phyloP scores from a whole-genome alignment of 1,140 invertebrate genomes.

The Calosoma granatense region DNA sequence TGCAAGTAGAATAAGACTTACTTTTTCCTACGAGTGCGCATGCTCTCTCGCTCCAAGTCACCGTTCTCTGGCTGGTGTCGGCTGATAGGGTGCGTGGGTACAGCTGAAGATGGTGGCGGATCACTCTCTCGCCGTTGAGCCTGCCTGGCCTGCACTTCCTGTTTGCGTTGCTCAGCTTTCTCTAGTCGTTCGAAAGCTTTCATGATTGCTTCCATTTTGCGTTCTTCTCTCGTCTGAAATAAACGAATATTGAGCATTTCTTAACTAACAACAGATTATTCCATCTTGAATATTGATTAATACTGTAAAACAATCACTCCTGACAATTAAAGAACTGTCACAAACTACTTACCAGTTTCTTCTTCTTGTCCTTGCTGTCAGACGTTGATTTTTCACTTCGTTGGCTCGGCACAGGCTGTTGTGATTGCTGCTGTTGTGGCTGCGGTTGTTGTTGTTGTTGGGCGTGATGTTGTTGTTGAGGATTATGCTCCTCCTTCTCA shows the following conservation, averaged over 20 bases:
- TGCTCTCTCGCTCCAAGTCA: slow-evolving; percentile 36
- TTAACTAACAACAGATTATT: slow-evolving; percentile 5
- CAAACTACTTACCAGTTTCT: slow-evolving; percentile 38
- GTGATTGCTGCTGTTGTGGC: slow-evolving; percentile 29
- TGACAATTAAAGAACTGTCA: background rate
- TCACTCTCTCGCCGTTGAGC: slow-evolving; percentile 42
- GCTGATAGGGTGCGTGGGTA: slow-evolving; percentile 17
- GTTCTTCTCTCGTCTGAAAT: slow-evolving; percentile 74
- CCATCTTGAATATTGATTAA: too few species aligned
- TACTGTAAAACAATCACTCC: too few species aligned
- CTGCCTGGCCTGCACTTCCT: slow-evolving; percentile 53
- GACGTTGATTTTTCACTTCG: too few species aligned
- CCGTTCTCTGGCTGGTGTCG: slow-evolving; percentile 33
- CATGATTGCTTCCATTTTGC: slow-evolving; percentile 94
- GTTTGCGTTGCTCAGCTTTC: slow-evolving; percentile 65
- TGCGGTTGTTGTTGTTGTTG: slow-evolving; percentile 31
- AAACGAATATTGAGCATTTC: background rate
- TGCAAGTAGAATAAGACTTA: too few species aligned
- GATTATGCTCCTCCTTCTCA: too few species aligned
- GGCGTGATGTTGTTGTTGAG: background rate
- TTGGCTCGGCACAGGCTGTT: too few species aligned
- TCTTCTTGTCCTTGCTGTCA: slow-evolving; percentile 39
- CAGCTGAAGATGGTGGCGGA: slow-evolving; percentile 33
- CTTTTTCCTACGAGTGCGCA: slow-evolving; percentile 37
- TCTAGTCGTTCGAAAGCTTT: slow-evolving; percentile 82